Percentiles rank a stretch among this genome's conserved stretches.
phyloP scores from a whole-genome alignment of 2,113 vertebrate species.

The Onychostoma macrolepis region DNA sequence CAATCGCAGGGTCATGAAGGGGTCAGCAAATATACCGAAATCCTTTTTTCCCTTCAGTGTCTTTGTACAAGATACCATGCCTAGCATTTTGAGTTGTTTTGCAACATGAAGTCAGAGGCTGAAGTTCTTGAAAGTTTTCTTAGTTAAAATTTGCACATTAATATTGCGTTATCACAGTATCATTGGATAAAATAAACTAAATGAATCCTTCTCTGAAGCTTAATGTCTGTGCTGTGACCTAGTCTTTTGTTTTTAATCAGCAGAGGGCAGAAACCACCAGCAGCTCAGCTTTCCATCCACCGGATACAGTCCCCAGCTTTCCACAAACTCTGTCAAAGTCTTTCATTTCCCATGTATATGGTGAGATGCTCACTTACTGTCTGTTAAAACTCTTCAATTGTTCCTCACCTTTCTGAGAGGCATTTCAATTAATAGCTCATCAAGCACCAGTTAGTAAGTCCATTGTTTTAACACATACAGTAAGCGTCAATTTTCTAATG shows the following conservation, averaged over 20 bases:
- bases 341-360: constrained; percentile 74
- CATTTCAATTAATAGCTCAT: not conserved
- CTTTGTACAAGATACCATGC: not conserved
- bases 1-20: constrained; percentile 68
- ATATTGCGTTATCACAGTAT: not conserved
- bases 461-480: not conserved
- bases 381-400: not conserved
- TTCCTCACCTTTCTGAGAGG: not conserved
- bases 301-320: constrained; percentile 67
- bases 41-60: not conserved
- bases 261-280: constrained; percentile 68
- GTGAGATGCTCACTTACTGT: constrained; percentile 57
- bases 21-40: constrained; percentile 56
- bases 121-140: not conserved
- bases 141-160: not conserved
- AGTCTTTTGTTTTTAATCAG: not conserved
- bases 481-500: not conserved
- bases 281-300: constrained; percentile 75
- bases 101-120: not conserved
- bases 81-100: not conserved
- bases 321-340: constrained; percentile 65
- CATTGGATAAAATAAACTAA: not conserved
- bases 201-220: not conserved
- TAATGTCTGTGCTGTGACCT: not conserved
- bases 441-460: not conserved